Evolutionary conservation across 2,888 invertebrate species (phyloP), one percentile per base, ranked within the genome.

Genomic region (Catocala sponsa): DNA sequence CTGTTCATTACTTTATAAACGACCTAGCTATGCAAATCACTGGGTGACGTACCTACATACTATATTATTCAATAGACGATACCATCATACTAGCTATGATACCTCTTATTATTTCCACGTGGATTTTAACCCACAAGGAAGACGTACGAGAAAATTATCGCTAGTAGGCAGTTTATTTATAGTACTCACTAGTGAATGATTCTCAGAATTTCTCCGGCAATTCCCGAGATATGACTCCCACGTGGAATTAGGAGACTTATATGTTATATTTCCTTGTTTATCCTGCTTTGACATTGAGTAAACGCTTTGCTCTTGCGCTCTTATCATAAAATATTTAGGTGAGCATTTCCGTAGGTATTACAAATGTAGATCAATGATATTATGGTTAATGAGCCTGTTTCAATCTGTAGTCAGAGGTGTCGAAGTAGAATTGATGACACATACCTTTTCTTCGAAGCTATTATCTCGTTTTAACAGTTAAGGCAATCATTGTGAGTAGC

Each of bases 1-100:
- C 11, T 48, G 48, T 32, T 25, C 25, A 25, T 33, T 33, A 33
- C 48, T 33, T n/a, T 10, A 48, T 48, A 32, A 32, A 33, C 32
- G 47, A 10, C 10, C 11, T 44, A 15, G n/a, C 48, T 48, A 48
- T 48, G 32, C 32, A 48, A 48, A 48, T 32, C 48, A 33, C 11
- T 48, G 10, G 13, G 25, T 15, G 47, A 47, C 47, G 48, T 46
- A 12, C 47, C 6, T 5, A 4, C 15, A n/a, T n/a, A n/a, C n/a
- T 47, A 25, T 9, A 15, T 4, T 4, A 7, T 25, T 6, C 6
- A 46, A 9, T 13, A 13, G 7, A 46, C 13, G 46, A 25, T 47
- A 47, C 47, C 47, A 9, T 42, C 44, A 13, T 5, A 12, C 12
- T 44, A 5, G 13, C 44, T 44, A 13, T 12, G 7, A 12, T 44